Evolutionary conservation across 2,797 vertebrate genomes (phyloP), one percentile per base, ranked within the genome.

Genomic region (Anguilla megastoma): DNA sequence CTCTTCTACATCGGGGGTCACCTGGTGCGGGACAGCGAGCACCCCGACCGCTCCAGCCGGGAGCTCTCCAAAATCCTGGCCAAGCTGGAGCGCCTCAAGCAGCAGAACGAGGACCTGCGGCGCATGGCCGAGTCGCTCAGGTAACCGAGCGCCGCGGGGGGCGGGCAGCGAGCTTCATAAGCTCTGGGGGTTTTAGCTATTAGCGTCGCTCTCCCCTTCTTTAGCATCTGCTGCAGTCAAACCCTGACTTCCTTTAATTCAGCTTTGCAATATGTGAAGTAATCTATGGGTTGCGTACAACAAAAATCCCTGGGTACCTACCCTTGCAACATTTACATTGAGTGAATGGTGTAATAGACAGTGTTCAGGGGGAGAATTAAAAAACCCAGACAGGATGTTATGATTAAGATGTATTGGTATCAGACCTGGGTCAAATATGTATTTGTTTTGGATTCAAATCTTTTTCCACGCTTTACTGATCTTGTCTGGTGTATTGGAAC

Each of bases 1-100:
- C 96, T 99, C 0, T 99, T 99, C 96, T 99, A 99, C 93, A 99
- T 99, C 89, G 98, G 98, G 0, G 98, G 98, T 84, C 98, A 99
- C 93, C 93, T 99, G 94, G 98, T 99, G 94, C 96, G 97, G 93
- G 98, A 99, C 96, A 98, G 96, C 91, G 98, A 99, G 87, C 97
- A 98, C 91, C 97, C 97, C 0, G 98, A 99, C 91, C 96, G 97
- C 80, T 99, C 98, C 93, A 99, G 98, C 93, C 95, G 97, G 63
- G 98, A 99, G 93, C 96, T 99, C 45, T 98, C 98, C 91, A 99
- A 98, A 95, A 99, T 99, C 94, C 95, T 99, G 91, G 97, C 98
- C 90, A 99, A 99, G 93, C 97, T 99, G 63, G 98, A 99, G 93
- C 95, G 98, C n/a, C 97, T 99, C 92, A 99, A 99, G 95, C 98